These are phyloP conservation scores for Synergus gifuensis DNA, from an alignment of 2,888 invertebrate genomes.

Conservation along the genomic window DNA sequence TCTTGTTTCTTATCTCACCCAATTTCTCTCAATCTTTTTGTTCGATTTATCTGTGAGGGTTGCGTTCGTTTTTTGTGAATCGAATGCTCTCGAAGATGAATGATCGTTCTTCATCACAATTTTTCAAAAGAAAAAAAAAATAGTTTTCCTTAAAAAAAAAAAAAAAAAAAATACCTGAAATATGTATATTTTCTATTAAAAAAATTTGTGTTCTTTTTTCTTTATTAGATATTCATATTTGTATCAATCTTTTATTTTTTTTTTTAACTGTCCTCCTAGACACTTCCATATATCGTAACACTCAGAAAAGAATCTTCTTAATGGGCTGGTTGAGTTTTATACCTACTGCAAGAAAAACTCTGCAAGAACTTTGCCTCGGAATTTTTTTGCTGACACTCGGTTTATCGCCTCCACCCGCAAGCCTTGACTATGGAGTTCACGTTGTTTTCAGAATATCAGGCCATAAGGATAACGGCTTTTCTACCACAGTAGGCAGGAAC, in stretches of 20 bases:
- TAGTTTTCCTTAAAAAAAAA: background rate
- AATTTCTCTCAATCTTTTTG: conserved; percentile 31
- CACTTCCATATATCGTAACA: background rate
- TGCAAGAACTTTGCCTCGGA: conserved; percentile 12
- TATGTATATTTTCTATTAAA: no score
- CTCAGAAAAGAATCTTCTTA: conserved; percentile 24
- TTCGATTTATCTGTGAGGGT: conserved; percentile 25
- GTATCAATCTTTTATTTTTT: background rate
- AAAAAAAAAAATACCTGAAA: background rate
- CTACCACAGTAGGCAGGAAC: conserved; percentile 30
- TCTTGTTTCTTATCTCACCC: conserved; percentile 24
- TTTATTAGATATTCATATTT: no score
- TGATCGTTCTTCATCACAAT: background rate
- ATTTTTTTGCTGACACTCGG: conserved; percentile 16
- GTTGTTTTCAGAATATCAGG: conserved; percentile 29
- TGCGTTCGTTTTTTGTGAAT: conserved; percentile 1
- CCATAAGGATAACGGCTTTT: conserved; percentile 35
- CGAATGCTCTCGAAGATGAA: background rate
- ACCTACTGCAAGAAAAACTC: background rate
- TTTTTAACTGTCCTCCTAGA: background rate
- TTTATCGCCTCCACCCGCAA: conserved; percentile 20
- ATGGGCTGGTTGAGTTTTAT: background rate
- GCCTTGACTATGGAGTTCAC: conserved; percentile 11
- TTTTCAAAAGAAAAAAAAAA: background rate
- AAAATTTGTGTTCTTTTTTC: no score